Percentiles rank a stretch among this genome's conserved stretches.
phyloP scores from a whole-genome alignment of 2,888 invertebrate genomes.

The Spilarctia lutea region DNA sequence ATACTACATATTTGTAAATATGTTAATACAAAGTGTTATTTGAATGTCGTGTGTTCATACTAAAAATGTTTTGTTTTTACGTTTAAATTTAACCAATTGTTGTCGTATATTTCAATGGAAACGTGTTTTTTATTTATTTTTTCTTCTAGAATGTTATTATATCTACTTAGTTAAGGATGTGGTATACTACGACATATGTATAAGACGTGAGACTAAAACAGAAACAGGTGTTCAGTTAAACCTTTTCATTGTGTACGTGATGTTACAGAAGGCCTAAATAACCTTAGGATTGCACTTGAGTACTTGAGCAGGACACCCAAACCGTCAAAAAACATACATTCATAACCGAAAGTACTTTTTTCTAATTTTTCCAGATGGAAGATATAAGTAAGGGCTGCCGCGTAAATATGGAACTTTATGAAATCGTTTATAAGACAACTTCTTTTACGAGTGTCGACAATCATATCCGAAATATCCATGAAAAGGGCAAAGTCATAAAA shows the following conservation, averaged over 20 bases:
- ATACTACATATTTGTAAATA: conserved; percentile 1
- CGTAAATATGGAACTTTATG: conserved; percentile 53
- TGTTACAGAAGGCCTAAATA: background rate
- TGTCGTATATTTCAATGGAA: conserved; percentile 14
- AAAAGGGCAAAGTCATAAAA: conserved; percentile 79
- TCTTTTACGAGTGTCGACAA: conserved; percentile 76
- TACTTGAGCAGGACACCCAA: background rate
- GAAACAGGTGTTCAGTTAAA: background rate
- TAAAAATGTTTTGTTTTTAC: conserved; percentile 30
- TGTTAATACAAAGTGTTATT: conserved; percentile 59
- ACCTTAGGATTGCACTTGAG: background rate
- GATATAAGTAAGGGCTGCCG: background rate
- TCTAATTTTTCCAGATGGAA: background rate
- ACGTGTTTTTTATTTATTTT: background rate
- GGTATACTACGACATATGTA: background rate
- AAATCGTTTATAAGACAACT: conserved; percentile 67
- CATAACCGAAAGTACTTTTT: background rate
- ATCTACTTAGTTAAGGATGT: background rate
- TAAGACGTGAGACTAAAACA: background rate
- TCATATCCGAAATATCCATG: conserved; percentile 78
- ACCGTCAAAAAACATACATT: background rate
- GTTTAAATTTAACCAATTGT: conserved; percentile 35
- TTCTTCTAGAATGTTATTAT: background rate
- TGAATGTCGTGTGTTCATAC: conserved; percentile 45
- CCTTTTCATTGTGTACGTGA: background rate